These are phyloP conservation scores for Flexamia atlantica DNA, from an alignment of 2,888 invertebrate species.

Conservation along the genomic window DNA sequence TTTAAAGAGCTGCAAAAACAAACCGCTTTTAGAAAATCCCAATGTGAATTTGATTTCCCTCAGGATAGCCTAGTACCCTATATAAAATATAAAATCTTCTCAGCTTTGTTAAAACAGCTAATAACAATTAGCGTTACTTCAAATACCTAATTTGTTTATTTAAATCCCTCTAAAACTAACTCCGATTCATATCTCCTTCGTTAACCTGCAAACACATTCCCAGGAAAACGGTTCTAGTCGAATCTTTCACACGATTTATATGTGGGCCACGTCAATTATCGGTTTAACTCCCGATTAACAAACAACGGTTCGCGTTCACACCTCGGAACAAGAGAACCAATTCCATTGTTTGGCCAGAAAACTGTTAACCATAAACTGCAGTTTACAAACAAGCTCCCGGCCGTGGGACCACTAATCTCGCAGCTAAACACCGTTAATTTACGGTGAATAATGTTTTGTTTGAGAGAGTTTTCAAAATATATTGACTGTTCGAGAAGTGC, in stretches of 20 bases:
- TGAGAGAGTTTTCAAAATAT: neutral
- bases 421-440: conserved; percentile 18
- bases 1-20: no score
- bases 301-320: conserved; percentile 40
- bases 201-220: neutral
- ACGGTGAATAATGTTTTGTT: neutral
- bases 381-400: conserved; percentile 1
- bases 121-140: neutral
- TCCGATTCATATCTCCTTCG: conserved; percentile 4
- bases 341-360: neutral
- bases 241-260: conserved; percentile 19
- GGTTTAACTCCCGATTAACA: conserved; percentile 11
- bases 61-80: neutral
- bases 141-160: conserved; percentile 17
- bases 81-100: neutral
- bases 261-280: conserved; percentile 32
- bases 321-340: conserved; percentile 19
- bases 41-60: neutral
- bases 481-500: conserved; percentile 22
- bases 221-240: neutral
- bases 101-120: neutral
- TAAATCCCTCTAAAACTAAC: neutral
- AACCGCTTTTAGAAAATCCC: neutral
- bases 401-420: conserved; percentile 11
- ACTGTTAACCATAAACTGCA: conserved; percentile 21